A percentile compares a stretch with the other conserved stretches of the same genome.
Evolutionary conservation across 2,888 invertebrate genomes (phyloP).

Genomic region (Zhuqinia jingwanae): DNA sequence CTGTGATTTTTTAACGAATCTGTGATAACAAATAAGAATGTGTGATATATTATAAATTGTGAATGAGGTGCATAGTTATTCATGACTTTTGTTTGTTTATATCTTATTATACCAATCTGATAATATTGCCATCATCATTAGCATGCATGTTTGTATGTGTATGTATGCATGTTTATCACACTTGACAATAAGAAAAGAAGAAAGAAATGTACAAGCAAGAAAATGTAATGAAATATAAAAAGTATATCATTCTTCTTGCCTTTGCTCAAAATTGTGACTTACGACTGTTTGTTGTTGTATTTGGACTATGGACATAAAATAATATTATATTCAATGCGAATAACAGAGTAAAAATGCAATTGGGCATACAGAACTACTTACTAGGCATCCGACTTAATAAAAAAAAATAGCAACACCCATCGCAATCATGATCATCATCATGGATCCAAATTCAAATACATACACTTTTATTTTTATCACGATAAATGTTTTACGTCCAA

Average conservation of each 20-base stretch:
- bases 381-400: no score
- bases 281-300: background rate
- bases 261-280: no score
- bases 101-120: background rate
- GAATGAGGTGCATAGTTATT: no score
- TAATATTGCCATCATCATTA: conserved; percentile 16
- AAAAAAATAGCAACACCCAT: conserved; percentile 45
- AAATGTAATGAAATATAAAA: conserved; percentile 13
- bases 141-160: no score
- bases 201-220: background rate
- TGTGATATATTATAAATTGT: conserved; percentile 6
- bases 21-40: background rate
- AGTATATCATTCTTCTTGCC: conserved; percentile 27
- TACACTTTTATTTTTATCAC: no score
- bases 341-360: no score
- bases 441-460: conserved; percentile 26
- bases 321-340: no score
- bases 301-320: background rate
- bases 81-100: conserved; percentile 8
- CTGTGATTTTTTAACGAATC: conserved; percentile 57
- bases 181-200: conserved; percentile 27
- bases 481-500: conserved; percentile 30
- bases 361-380: no score
- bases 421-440: background rate
- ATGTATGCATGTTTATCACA: no score